phyloP scores from a whole-genome alignment of 2,797 vertebrate species.

The Neosalanx taihuensis region DNA sequence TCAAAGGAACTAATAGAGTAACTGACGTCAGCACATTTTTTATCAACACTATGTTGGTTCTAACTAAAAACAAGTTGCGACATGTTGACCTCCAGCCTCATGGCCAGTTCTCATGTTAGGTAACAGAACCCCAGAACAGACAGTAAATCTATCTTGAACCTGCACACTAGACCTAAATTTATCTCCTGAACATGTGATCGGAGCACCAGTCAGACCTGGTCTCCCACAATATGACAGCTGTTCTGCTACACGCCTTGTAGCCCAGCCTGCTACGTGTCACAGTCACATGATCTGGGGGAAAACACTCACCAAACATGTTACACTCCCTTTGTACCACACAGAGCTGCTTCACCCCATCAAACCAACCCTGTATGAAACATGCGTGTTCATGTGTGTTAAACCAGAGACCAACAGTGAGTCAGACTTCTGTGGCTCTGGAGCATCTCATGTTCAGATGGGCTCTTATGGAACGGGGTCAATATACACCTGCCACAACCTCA shows the following conservation, averaged over 20 bases:
- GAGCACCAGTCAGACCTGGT: conserved; percentile 54
- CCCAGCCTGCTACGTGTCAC: conserved; percentile 28
- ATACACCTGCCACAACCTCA: too few species aligned
- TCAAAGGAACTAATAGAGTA: not conserved
- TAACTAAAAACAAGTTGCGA: conserved; percentile 25
- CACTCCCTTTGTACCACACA: not conserved
- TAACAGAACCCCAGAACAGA: conserved; percentile 55
- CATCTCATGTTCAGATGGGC: too few species aligned
- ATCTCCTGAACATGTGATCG: conserved; percentile 67
- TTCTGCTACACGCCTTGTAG: conserved; percentile 23
- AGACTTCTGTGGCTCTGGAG: too few species aligned
- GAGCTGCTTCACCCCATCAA: not conserved
- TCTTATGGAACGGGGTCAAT: too few species aligned
- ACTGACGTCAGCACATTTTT: not conserved
- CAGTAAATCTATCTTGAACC: conserved; percentile 64
- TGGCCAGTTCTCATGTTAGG: conserved; percentile 49
- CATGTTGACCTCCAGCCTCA: conserved; percentile 41
- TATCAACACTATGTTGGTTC: conserved; percentile 4
- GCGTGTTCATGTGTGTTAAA: not conserved
- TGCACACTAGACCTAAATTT: conserved; percentile 70
- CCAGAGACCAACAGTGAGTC: too few species aligned
- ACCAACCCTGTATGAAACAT: not conserved
- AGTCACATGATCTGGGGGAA: conserved; percentile 43
- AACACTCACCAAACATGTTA: conserved; percentile 27
- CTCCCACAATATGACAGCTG: conserved; percentile 69